A percentile compares a stretch with the other conserved stretches of the same genome.
Conservation (phyloP, 1,140 invertebrate species). For the Delia radicum region DNA sequence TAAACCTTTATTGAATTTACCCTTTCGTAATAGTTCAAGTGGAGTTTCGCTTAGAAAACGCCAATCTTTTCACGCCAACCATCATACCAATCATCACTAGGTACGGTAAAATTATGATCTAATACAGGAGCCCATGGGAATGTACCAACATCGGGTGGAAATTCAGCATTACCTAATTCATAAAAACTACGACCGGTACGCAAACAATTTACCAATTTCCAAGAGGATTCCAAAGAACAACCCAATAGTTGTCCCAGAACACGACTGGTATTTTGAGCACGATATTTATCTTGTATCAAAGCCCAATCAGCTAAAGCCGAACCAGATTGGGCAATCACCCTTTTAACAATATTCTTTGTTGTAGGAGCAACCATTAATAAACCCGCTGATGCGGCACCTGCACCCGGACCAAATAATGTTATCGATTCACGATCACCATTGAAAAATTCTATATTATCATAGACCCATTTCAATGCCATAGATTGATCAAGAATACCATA, state of each 20-base stretch:
- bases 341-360: constrained; percentile 72
- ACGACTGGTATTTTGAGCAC: constrained; percentile 84
- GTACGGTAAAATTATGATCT: constrained; percentile 81
- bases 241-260: constrained; percentile 82
- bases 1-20: constrained; percentile 70
- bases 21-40: constrained; percentile 67
- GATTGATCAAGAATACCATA: constrained; percentile 94
- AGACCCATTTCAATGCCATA: constrained; percentile 87
- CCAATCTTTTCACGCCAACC: constrained; percentile 81
- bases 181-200: constrained; percentile 70
- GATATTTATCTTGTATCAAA: constrained; percentile 79
- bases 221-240: constrained; percentile 83
- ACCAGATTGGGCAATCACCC: constrained; percentile 84
- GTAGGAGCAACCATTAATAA: constrained; percentile 78
- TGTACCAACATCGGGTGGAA: constrained; percentile 83
- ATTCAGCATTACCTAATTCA: constrained; percentile 78
- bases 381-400: constrained; percentile 87
- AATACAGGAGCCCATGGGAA: constrained; percentile 93
- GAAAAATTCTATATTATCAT: constrained; percentile 86
- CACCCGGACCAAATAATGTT: constrained; percentile 90
- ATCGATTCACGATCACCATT: constrained; percentile 86
- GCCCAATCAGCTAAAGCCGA: constrained; percentile 93
- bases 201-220: constrained; percentile 88
- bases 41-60: constrained; percentile 78
- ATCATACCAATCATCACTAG: constrained; percentile 76